A percentile compares a stretch with the other conserved stretches of the same genome.
These are phyloP conservation scores for Silurus aristotelis DNA, from an alignment of 2,797 vertebrate species.

Conservation along the genomic window DNA sequence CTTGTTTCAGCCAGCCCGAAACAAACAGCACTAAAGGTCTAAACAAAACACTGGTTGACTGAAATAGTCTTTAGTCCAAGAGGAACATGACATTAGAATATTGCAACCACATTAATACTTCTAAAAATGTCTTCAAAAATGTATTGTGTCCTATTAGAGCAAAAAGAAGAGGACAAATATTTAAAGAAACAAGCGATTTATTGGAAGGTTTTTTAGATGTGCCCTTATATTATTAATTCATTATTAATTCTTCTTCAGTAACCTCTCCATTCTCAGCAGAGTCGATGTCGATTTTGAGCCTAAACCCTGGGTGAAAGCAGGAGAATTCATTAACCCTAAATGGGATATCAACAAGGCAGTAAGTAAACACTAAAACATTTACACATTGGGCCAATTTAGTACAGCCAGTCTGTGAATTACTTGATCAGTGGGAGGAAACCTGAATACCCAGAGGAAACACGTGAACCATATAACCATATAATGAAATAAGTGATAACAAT, in stretches of 20 bases:
- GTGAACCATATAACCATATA: neutral
- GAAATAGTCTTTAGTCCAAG: neutral
- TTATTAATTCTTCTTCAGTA: neutral
- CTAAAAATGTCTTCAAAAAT: neutral
- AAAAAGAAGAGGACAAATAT: neutral
- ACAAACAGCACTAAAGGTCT: neutral
- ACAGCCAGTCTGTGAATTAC: no score
- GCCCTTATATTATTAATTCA: neutral
- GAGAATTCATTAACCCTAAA: neutral
- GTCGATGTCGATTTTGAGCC: neutral
- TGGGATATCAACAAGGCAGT: neutral
- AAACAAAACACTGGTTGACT: neutral
- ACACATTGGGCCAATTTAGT: neutral
- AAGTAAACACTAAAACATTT: neutral
- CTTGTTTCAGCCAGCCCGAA: neutral
- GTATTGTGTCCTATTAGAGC: neutral
- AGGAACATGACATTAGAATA: no score
- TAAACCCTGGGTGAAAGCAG: neutral
- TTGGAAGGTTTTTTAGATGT: neutral
- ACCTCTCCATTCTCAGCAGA: neutral
- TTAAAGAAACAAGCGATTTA: neutral
- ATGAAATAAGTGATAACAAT: no score
- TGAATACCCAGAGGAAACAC: neutral
- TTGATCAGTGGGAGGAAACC: neutral
- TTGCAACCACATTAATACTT: neutral